Conservation (phyloP, 2,888 invertebrate species). For the Polydesmus complanatus region DNA sequence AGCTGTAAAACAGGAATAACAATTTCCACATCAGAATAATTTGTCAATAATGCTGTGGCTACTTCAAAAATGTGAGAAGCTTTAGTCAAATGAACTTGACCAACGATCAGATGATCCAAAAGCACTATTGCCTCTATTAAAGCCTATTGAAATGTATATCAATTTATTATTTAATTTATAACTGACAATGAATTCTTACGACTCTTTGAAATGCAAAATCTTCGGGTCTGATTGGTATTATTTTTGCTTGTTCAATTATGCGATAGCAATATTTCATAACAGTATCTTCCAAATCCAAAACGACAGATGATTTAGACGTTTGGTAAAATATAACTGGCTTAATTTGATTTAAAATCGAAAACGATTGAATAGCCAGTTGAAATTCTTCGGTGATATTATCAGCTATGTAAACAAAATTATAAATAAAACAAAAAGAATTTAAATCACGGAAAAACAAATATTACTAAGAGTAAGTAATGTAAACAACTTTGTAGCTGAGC, state of each 20-base stretch:
- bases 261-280: slow-evolving; percentile 2
- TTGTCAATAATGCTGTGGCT: not conserved
- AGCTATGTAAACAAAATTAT: not conserved
- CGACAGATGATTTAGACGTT: not conserved
- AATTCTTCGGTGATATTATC: not conserved
- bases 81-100: not conserved
- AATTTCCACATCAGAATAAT: not conserved
- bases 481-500: not conserved
- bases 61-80: not conserved
- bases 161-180: not conserved
- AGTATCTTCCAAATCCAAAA: not conserved
- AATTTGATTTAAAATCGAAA: slow-evolving; percentile 5
- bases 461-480: not conserved
- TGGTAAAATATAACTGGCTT: not conserved
- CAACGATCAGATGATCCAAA: not conserved
- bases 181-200: not conserved
- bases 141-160: slow-evolving; percentile 1
- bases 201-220: slow-evolving; percentile 5
- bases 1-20: slow-evolving; percentile 4
- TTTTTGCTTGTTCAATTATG: slow-evolving; percentile 7
- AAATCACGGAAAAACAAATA: not conserved
- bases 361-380: slow-evolving; percentile 1
- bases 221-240: not conserved
- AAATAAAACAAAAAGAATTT: not conserved
- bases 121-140: not conserved